These are phyloP conservation scores for Pseudopleuronectes americanus DNA, from an alignment of 2,797 vertebrate species.

Conservation along the genomic window DNA sequence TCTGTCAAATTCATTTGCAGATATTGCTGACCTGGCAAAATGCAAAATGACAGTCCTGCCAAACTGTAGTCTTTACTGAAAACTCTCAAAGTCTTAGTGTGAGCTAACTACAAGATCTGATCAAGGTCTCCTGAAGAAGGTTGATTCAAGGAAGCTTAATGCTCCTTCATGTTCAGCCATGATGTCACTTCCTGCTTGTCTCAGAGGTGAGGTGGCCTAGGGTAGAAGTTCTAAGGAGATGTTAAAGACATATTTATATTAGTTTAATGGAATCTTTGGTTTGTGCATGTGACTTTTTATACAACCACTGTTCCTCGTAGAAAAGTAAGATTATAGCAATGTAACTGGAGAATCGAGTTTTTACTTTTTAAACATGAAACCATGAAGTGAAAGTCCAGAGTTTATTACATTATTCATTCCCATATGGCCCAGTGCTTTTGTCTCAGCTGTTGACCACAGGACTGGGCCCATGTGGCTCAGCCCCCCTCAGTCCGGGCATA, in stretches of 20 bases:
- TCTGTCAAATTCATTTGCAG: not conserved
- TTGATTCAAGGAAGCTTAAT: not conserved
- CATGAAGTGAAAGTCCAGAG: conserved; percentile 20
- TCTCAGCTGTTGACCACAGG: conserved; percentile 47
- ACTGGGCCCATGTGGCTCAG: conserved; percentile 37
- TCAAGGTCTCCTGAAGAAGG: not conserved
- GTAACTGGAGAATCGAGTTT: conserved; percentile 6
- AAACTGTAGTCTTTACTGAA: not conserved
- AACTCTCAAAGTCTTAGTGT: not conserved
- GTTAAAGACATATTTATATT: no score
- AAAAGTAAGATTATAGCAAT: no score
- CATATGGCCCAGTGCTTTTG: conserved; percentile 69
- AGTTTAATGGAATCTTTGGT: not conserved
- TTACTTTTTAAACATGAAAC: conserved; percentile 26
- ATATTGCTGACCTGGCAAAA: not conserved
- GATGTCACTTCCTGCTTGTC: no score
- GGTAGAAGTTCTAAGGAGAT: not conserved
- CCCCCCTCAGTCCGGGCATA: conserved; percentile 63
- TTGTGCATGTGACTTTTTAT: no score
- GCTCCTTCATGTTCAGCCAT: not conserved
- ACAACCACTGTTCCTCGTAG: not conserved
- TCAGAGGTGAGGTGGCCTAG: no score
- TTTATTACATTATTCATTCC: conserved; percentile 43
- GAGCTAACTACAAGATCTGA: not conserved
- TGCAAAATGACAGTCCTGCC: not conserved